A percentile compares a stretch with the other conserved stretches of the same genome.
phyloP scores from a whole-genome alignment of 2,113 vertebrate genomes.

The Rhegmatorhina hoffmannsi region DNA sequence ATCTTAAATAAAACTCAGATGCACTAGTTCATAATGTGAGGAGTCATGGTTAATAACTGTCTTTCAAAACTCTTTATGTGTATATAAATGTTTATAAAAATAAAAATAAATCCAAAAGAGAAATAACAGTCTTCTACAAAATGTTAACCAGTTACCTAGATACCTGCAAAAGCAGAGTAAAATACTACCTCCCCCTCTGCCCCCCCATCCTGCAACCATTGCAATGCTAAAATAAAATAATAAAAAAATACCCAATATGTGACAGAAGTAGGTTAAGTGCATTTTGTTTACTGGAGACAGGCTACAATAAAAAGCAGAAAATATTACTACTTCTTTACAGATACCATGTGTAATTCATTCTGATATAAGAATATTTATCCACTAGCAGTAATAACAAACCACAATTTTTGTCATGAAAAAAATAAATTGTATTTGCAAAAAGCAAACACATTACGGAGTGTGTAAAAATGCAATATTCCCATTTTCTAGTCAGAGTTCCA shows the following conservation, averaged over 20 bases:
- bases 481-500: constrained; percentile 93
- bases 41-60: constrained; percentile 59
- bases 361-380: constrained; percentile 88
- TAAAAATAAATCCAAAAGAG: constrained; percentile 27
- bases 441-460: constrained; percentile 84
- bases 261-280: constrained; percentile 84
- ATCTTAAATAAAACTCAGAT: constrained; percentile 83
- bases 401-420: constrained; percentile 85
- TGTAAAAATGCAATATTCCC: constrained; percentile 91
- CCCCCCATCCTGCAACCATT: background rate
- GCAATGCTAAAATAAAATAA: background rate
- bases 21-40: constrained; percentile 59
- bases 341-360: constrained; percentile 84
- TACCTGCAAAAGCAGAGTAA: constrained; percentile 54
- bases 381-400: constrained; percentile 87
- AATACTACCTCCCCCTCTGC: background rate
- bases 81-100: constrained; percentile 41
- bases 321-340: constrained; percentile 83
- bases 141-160: constrained; percentile 36
- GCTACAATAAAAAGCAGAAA: constrained; percentile 81
- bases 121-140: constrained; percentile 24
- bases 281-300: constrained; percentile 84
- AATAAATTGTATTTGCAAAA: constrained; percentile 94
- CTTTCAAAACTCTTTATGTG: constrained; percentile 38
- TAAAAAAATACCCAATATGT: constrained; percentile 23